Base-by-base conservation (phyloP, 2,797 vertebrate species). In the Sebastolobus altivelis region DNA sequence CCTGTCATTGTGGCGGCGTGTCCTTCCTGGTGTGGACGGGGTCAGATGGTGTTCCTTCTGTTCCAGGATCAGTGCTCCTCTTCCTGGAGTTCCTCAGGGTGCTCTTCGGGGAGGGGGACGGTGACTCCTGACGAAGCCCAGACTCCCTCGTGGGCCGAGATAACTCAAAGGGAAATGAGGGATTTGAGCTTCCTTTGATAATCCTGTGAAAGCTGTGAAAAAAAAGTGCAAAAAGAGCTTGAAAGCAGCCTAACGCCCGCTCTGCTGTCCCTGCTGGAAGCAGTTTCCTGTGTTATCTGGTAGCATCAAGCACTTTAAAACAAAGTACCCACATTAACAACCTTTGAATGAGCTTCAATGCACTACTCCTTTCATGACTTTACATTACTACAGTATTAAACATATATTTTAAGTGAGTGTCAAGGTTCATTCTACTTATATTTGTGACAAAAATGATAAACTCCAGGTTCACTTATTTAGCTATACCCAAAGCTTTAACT, bases 151-250 rank as follows among this genome's bases (percentile, higher is more conserved):
- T 22, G 60, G 49, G 22, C 69, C 20, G 13, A 85, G 86, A 86
- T 88, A 87, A 81, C 22, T 46, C 35, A 1, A 13, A 68, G 56
- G n/a, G 37, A 55, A 72, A 46, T 38, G n/a, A 75, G 69, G 69
- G 70, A 81, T 80, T 74, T 79, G 58, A 71, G 78, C 76, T 80
- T 74, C 82, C 52, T 66, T 88, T 87, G 71, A 87, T 80, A 78
- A 70, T 14, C 35, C 54, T 63, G 33, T 68, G 59, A 69, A 63
- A 73, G 59, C 35, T 74, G 62, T 58, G 16, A 56, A 37, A 60
- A 65, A 65, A 59, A 58, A 49, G 31, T 56, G 38, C 29, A 20
- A 22, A 35, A 67, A 65, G 33, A 35, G 31, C 12, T 60, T 52
- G 65, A 78, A 81, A 79, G 60, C 38, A 77, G 60, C 55, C 10